Evolutionary conservation across 2,888 invertebrate genomes (phyloP), one percentile per base, ranked within the genome.

Genomic region (Mystacides longicornis): DNA sequence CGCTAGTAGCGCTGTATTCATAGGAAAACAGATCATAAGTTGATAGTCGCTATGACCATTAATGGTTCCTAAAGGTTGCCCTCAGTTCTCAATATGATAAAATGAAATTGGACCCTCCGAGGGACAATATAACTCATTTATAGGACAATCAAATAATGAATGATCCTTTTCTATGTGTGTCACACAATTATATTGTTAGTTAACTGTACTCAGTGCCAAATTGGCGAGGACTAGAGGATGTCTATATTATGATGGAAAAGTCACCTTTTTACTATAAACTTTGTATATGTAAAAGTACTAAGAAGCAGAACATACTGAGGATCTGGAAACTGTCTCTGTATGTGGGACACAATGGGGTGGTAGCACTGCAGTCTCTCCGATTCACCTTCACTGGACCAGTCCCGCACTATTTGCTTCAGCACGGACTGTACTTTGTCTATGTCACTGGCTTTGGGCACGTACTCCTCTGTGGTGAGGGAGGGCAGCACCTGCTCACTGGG

Each of bases 391-490:
- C 77, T 75, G 65, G 93, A 93, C 99, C 99, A 99, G 68, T 99
- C 99, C 0, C 99, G 79, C n/a, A 93, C 93, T 65, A 99, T 83
- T 70, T 98, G 96, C 69, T 96, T 95, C 63, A 99, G 74, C 2
- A 95, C 93, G 18, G 92, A 90, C 69, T 93, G 91, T 51, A 77
- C 77, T 72, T 77, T 77, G 49, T 77, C 77, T 37, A 76, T 74
- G 53, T 60, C 56, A 23, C 48, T 23, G 3, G 43, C 27, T 23
- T 49, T 49, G 21, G 49, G 54, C 19, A 1, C 23, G 20, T 9
- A 37, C 62, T 64, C 67, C 65, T 37, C 66, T 3, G 37, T 3
- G 60, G 53, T 22, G 47, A 14, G 14, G 20, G 42, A 46, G 31
- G 22, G 33, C 23, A 46, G 16, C 31, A 45, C 23, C 23, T 53